Percentiles rank a stretch among this genome's conserved stretches.
Evolutionary conservation across 53 echinoderm and acorn worm species (phyloP).

Genomic region (Arbacia lixula): DNA sequence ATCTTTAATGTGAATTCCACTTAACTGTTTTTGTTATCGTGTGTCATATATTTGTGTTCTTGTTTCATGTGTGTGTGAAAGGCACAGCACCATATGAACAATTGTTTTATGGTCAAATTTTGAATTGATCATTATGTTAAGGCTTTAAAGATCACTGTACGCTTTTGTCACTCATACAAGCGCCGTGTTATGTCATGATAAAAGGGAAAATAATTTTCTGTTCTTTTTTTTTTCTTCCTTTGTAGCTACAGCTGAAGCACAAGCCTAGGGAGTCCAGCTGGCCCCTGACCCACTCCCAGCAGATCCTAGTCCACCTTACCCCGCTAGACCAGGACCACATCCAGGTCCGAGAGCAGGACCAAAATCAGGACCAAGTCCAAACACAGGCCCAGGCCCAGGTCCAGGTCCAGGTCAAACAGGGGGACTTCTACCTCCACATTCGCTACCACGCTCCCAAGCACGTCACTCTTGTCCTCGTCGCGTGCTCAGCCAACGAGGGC

Average conservation of each 20-base stretch:
- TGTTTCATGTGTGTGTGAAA: no score
- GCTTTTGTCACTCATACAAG: no score
- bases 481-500: background rate
- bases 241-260: constrained; percentile 73
- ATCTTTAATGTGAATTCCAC: no score
- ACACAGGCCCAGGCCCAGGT: constrained; percentile 20
- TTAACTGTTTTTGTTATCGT: no score
- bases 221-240: background rate
- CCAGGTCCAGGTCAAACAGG: constrained; percentile 40
- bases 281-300: constrained; percentile 58
- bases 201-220: background rate
- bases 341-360: no score
- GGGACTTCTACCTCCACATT: constrained; percentile 44
- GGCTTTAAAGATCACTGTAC: no score
- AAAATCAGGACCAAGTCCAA: constrained; percentile 55
- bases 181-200: no score
- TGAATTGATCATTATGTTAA: no score
- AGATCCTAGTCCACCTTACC: constrained; percentile 51
- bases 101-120: no score
- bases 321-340: constrained; percentile 44
- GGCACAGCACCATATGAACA: no score
- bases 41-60: no score
- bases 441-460: constrained; percentile 38
- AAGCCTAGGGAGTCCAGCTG: constrained; percentile 75
- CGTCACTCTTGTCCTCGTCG: constrained; percentile 27